phyloP scores from a whole-genome alignment of 2,888 invertebrate genomes.

The Ophion obscuratus region DNA sequence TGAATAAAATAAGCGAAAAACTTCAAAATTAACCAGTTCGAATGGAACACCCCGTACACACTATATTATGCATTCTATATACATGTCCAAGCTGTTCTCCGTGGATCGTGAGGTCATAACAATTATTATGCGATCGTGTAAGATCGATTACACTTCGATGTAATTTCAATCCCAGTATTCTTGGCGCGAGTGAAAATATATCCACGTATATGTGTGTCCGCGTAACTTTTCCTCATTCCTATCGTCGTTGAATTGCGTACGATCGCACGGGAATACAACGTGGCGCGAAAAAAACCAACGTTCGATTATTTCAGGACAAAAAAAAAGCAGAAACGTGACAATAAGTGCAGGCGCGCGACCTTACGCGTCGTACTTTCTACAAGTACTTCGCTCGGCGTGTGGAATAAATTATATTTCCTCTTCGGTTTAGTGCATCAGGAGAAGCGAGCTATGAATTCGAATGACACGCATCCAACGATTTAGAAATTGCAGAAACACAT shows the following conservation, averaged over 20 bases:
- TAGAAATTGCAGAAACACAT: slow-evolving; percentile 37
- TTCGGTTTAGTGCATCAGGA: not conserved
- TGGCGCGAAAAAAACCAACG: not conserved
- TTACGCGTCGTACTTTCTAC: slow-evolving; percentile 43
- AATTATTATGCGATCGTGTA: slow-evolving; percentile 41
- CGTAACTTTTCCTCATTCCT: slow-evolving; percentile 27
- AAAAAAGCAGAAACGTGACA: slow-evolving; percentile 8
- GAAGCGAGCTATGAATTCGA: slow-evolving; percentile 17
- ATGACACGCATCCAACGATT: slow-evolving; percentile 31
- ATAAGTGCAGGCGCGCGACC: slow-evolving; percentile 37
- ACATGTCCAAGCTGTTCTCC: slow-evolving; percentile 24
- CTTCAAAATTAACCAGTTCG: not conserved
- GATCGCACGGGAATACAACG: not conserved
- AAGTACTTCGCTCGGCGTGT: slow-evolving; percentile 20
- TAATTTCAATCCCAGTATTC: slow-evolving; percentile 29
- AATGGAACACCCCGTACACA: not conserved
- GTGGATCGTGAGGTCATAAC: slow-evolving; percentile 44
- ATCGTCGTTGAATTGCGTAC: not conserved
- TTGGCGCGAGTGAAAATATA: not conserved
- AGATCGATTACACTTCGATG: slow-evolving; percentile 51
- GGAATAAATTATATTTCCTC: slow-evolving; percentile 32
- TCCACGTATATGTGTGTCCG: not conserved
- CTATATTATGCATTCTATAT: not conserved
- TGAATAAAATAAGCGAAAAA: not conserved
- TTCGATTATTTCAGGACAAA: slow-evolving; percentile 26